Conservation (phyloP, 2,888 invertebrate genomes). For the Catocala nupta region DNA sequence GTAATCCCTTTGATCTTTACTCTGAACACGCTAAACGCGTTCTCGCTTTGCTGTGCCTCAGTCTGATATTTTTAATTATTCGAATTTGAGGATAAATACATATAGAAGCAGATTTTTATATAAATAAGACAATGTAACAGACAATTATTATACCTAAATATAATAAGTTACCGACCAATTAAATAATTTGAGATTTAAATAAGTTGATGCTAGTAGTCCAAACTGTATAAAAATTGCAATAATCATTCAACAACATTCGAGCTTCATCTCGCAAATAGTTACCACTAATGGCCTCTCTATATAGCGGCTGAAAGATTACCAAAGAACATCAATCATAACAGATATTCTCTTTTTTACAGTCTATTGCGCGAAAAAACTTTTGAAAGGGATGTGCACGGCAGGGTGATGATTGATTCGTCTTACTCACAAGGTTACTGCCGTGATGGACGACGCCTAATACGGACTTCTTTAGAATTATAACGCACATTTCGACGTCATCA, state of each 20-base stretch:
- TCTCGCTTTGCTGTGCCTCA: too few species aligned
- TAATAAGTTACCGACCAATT: too few species aligned
- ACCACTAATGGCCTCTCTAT: slow-evolving; percentile 29
- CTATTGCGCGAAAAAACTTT: slow-evolving; percentile 54
- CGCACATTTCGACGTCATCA: slow-evolving; percentile 39
- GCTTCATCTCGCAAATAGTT: slow-evolving; percentile 19
- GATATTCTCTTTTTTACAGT: slow-evolving; percentile 53
- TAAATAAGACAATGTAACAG: too few species aligned
- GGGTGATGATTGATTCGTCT: slow-evolving; percentile 58
- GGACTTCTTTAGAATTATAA: slow-evolving; percentile 43
- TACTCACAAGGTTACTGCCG: slow-evolving; percentile 38
- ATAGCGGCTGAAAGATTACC: slow-evolving; percentile 28
- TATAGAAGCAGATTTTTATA: too few species aligned
- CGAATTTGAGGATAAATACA: too few species aligned
- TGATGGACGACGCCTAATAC: slow-evolving; percentile 50
- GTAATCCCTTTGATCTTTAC: too few species aligned
- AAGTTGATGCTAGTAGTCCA: neutral
- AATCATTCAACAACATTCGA: neutral
- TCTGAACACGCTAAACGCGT: too few species aligned
- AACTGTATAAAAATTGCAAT: neutral
- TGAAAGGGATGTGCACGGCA: slow-evolving; percentile 52
- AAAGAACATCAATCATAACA: slow-evolving; percentile 56
- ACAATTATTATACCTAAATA: too few species aligned
- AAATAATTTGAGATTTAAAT: too few species aligned
- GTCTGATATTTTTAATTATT: too few species aligned